These are phyloP conservation scores for Brachypterus glaber DNA, from an alignment of 2,888 invertebrate genomes.

Conservation along the genomic window DNA sequence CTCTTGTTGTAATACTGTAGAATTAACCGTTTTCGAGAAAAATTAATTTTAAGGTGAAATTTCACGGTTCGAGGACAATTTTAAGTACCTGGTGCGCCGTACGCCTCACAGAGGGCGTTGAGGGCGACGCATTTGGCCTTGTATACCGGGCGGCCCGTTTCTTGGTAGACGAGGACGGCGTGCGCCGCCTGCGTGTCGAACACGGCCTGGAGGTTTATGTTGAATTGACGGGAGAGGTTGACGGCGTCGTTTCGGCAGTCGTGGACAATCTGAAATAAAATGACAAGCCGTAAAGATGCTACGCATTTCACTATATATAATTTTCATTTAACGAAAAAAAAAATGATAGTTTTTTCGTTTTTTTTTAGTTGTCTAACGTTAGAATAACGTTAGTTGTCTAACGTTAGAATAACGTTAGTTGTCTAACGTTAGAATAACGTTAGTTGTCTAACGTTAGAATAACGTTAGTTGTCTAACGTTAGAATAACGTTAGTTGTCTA, in stretches of 20 bases:
- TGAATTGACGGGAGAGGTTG: constrained; percentile 78
- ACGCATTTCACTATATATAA: constrained; percentile 3
- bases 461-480: too few relatives aligned
- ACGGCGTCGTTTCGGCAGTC: constrained; percentile 88
- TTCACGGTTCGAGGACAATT: too few relatives aligned
- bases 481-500: too few relatives aligned
- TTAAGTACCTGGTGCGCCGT: constrained; percentile 78
- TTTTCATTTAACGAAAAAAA: constrained; percentile 5
- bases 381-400: too few relatives aligned
- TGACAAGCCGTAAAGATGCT: constrained; percentile 8
- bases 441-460: too few relatives aligned
- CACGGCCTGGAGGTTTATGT: constrained; percentile 71
- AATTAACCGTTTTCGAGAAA: too few relatives aligned
- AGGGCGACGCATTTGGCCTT: constrained; percentile 90
- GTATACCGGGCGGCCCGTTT: constrained; percentile 82
- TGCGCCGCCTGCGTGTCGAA: constrained; percentile 85
- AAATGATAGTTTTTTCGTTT: too few relatives aligned
- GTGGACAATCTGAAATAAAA: constrained; percentile 60
- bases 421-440: too few relatives aligned
- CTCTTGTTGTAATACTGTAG: too few relatives aligned
- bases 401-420: too few relatives aligned
- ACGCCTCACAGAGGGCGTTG: constrained; percentile 82
- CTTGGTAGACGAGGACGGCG: constrained; percentile 82
- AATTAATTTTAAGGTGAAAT: too few relatives aligned
- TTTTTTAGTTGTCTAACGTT: too few relatives aligned